A percentile compares a stretch with the other conserved stretches of the same genome.
These are phyloP conservation scores for Rhyzopertha dominica DNA, from an alignment of 1,140 invertebrate genomes.

Conservation along the genomic window DNA sequence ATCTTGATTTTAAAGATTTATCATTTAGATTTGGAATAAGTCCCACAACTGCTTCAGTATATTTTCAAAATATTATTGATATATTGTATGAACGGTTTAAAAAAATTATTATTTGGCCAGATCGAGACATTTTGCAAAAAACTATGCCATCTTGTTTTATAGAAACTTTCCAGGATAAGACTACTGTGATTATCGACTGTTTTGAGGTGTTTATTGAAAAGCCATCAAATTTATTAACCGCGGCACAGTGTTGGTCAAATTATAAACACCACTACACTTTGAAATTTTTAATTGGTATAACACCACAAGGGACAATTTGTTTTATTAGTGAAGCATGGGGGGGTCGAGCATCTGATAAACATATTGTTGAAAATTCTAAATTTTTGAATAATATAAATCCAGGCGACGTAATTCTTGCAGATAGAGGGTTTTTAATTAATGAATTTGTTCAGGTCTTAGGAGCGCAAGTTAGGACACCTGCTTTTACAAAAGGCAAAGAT, in stretches of 20 bases:
- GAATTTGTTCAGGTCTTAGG: no score
- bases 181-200: conserved; percentile 18
- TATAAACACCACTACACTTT: conserved; percentile 23
- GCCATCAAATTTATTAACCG: conserved; percentile 7
- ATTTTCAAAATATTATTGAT: no score
- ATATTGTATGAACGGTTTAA: conserved; percentile 4
- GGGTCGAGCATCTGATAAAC: conserved; percentile 19
- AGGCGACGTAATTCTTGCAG: conserved; percentile 19
- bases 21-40: no score
- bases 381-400: conserved; percentile 17
- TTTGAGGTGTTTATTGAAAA: conserved; percentile 21
- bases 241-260: conserved; percentile 23
- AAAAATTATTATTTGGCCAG: conserved; percentile 12
- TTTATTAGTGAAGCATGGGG: conserved; percentile 22
- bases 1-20: no score
- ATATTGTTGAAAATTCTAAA: conserved; percentile 13
- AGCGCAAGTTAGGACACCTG: conserved; percentile 6
- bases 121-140: conserved; percentile 7
- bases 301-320: conserved; percentile 18
- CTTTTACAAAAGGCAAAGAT: background rate
- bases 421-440: conserved; percentile 22
- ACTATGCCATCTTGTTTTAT: conserved; percentile 15
- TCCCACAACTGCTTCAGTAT: no score
- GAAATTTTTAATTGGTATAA: conserved; percentile 27
- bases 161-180: no score